Conservation (phyloP, 92 coral and sea anemone species). For the Zoanthus sansibaricus region DNA sequence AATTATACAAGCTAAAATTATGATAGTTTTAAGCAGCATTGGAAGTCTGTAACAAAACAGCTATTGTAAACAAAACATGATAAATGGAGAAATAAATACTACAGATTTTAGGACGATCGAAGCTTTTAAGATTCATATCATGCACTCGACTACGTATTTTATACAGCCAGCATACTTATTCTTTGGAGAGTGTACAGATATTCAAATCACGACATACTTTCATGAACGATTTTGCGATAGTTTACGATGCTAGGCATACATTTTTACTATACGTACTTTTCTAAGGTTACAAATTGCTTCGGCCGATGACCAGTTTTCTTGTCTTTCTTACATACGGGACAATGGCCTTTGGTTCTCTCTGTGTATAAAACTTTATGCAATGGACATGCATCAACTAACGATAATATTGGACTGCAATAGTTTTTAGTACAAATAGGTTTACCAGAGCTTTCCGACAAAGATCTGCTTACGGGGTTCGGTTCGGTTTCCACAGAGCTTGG, state of each 20-base stretch:
- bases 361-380: conserved; percentile 65
- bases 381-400: conserved; percentile 82
- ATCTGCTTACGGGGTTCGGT: conserved; percentile 41
- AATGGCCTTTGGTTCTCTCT: conserved; percentile 64
- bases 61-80: too few relatives aligned
- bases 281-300: conserved; percentile 56
- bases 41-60: too few relatives aligned
- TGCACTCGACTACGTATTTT: too few relatives aligned
- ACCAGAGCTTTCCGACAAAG: conserved; percentile 52
- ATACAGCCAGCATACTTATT: too few relatives aligned
- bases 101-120: too few relatives aligned
- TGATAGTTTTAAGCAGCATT: too few relatives aligned
- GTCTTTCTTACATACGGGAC: conserved; percentile 82
- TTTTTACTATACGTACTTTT: conserved; percentile 62
- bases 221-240: background rate
- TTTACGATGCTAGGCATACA: background rate
- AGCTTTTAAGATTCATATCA: too few relatives aligned
- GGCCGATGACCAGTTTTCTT: conserved; percentile 56
- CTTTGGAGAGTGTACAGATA: too few relatives aligned
- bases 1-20: too few relatives aligned
- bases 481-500: conserved; percentile 30
- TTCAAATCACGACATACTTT: too few relatives aligned
- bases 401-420: conserved; percentile 88
- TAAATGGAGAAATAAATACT: too few relatives aligned
- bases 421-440: conserved; percentile 74